Conservation (phyloP, 2,113 vertebrate genomes). For the Axis porcinus region DNA sequence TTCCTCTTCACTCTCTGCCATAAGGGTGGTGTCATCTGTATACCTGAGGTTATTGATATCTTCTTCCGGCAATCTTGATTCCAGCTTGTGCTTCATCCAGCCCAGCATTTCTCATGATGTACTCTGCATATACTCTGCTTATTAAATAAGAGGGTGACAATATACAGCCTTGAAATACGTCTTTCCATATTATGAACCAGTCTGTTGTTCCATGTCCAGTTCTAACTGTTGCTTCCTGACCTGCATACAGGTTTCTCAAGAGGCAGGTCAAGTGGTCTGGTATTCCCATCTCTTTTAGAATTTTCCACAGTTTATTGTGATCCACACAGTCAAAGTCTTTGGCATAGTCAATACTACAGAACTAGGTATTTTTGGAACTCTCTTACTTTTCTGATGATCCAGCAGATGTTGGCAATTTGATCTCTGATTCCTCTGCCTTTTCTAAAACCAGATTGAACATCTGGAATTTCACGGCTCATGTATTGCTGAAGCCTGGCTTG, state of each 20-base stretch:
- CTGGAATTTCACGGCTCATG: neutral
- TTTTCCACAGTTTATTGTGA: neutral
- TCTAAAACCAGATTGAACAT: neutral
- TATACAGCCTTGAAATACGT: neutral
- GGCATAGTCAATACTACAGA: neutral
- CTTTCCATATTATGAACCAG: neutral
- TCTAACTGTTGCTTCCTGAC: neutral
- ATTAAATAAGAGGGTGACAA: neutral
- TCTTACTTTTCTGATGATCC: neutral
- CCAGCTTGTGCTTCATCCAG: neutral
- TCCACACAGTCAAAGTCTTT: neutral
- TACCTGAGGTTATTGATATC: neutral
- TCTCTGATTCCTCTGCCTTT: neutral
- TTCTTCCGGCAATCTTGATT: neutral
- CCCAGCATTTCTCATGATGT: neutral
- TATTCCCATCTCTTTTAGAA: neutral
- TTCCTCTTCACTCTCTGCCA: neutral
- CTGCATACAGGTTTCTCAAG: neutral
- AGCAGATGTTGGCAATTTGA: neutral
- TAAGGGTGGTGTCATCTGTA: neutral
- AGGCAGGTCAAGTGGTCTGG: neutral
- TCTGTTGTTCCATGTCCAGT: neutral
- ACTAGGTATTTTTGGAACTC: neutral
- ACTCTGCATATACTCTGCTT: neutral
- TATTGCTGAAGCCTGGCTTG: neutral